phyloP scores from a whole-genome alignment of 2,113 vertebrate genomes.

The Gasterosteus nipponicus region DNA sequence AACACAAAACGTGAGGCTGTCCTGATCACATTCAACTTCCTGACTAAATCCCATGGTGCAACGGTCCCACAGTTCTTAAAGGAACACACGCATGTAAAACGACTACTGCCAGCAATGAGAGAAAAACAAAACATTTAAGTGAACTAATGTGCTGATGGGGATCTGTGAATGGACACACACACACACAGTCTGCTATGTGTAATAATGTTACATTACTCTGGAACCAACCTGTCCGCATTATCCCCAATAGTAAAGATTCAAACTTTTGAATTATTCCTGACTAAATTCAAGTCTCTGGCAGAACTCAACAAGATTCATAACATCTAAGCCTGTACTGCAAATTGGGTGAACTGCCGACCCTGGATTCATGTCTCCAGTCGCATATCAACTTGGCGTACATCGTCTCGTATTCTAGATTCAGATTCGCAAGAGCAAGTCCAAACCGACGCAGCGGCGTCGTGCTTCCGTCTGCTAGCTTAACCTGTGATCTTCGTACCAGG shows the following conservation, averaged over 20 bases:
- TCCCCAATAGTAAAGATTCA: not conserved
- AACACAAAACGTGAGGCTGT: too few relatives aligned
- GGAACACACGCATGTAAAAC: too few relatives aligned
- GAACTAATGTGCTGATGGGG: too few relatives aligned
- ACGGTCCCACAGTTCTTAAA: too few relatives aligned
- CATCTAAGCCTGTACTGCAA: not conserved
- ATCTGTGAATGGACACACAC: too few relatives aligned
- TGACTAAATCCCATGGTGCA: too few relatives aligned
- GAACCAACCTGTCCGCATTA: not conserved
- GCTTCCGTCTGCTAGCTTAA: not conserved
- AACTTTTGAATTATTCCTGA: not conserved
- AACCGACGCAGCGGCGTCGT: not conserved
- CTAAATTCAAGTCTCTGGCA: not conserved
- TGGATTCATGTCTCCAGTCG: not conserved
- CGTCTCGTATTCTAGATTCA: not conserved
- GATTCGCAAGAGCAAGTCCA: not conserved
- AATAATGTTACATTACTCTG: not conserved
- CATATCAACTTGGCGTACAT: not conserved
- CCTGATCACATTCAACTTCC: too few relatives aligned
- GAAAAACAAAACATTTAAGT: too few relatives aligned
- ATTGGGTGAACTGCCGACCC: not conserved
- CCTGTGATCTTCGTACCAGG: constrained; percentile 42
- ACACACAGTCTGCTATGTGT: not conserved
- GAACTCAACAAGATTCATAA: not conserved
- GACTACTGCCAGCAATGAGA: too few relatives aligned